A percentile compares a stretch with the other conserved stretches of the same genome.
Conservation (phyloP, 2,113 vertebrate genomes). For the Brienomyrus brachyistius region DNA sequence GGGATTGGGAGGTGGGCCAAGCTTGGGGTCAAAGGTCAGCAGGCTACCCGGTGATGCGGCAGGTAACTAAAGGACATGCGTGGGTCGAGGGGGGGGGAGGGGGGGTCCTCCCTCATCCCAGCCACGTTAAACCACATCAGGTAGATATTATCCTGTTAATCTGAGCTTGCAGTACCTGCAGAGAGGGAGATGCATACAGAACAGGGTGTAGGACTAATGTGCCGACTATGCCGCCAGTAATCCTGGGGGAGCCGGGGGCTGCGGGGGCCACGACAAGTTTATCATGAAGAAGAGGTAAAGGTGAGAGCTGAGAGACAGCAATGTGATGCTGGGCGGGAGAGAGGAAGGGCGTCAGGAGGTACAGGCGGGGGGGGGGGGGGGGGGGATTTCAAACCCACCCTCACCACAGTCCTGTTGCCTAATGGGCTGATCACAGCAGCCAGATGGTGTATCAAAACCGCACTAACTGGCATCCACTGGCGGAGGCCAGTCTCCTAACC, state of each 20-base stretch:
- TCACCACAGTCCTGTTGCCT: slow-evolving; percentile 64
- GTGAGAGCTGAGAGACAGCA: slow-evolving; percentile 36
- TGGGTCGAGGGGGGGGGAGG: slow-evolving; percentile 25
- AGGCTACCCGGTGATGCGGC: slow-evolving; percentile 8
- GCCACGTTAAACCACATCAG: slow-evolving; percentile 61
- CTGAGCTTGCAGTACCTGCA: background rate
- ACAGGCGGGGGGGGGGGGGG: background rate
- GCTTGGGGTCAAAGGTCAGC: slow-evolving; percentile 19
- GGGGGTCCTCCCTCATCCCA: slow-evolving; percentile 54
- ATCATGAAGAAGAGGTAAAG: slow-evolving; percentile 21
- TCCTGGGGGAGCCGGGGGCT: slow-evolving; percentile 8
- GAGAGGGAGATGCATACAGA: background rate
- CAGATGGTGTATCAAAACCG: slow-evolving; percentile 8
- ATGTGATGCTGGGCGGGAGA: background rate
- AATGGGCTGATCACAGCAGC: slow-evolving; percentile 19
- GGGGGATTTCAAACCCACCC: slow-evolving; percentile 65
- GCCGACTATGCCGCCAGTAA: background rate
- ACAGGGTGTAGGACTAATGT: background rate
- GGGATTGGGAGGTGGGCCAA: slow-evolving; percentile 11
- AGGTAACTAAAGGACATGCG: slow-evolving; percentile 32
- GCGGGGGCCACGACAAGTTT: slow-evolving; percentile 18
- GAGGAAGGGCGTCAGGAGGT: slow-evolving; percentile 38
- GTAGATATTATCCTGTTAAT: slow-evolving; percentile 18
- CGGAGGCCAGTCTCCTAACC: background rate
- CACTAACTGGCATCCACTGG: background rate